These are phyloP conservation scores for Trypoxylon attenuatum DNA, from an alignment of 2,888 invertebrate genomes.

Conservation along the genomic window DNA sequence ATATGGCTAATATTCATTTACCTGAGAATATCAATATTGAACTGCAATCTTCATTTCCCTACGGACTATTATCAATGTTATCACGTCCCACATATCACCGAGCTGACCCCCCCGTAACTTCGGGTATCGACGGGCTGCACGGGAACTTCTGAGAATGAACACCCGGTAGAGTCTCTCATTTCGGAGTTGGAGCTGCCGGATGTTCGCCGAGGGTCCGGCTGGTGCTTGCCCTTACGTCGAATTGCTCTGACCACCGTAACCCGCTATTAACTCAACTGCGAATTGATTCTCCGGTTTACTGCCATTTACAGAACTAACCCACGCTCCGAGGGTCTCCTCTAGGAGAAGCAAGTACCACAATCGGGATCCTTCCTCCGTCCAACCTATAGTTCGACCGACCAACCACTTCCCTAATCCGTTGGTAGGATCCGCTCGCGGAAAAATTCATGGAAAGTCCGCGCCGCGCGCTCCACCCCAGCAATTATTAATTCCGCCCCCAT, in stretches of 20 bases:
- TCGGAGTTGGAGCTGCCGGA: slow-evolving; percentile 35
- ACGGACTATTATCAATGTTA: slow-evolving; percentile 29
- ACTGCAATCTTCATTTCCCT: slow-evolving; percentile 23
- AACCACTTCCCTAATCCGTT: background rate
- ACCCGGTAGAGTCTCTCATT: slow-evolving; percentile 43
- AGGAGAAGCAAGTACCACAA: background rate
- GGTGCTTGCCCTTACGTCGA: slow-evolving; percentile 45
- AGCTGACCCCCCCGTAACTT: slow-evolving; percentile 29
- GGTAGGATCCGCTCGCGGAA: background rate
- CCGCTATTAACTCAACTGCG: slow-evolving; percentile 60
- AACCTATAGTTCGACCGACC: background rate
- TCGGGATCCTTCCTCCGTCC: background rate
- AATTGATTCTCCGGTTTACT: slow-evolving; percentile 62
- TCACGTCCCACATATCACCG: slow-evolving; percentile 31
- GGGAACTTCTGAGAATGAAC: slow-evolving; percentile 42
- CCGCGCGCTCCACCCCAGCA: background rate
- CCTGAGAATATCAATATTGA: too few species aligned
- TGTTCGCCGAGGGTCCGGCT: slow-evolving; percentile 34
- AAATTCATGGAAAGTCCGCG: background rate
- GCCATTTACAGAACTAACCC: slow-evolving; percentile 47
- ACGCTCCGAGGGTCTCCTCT: background rate
- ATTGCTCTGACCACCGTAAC: slow-evolving; percentile 57
- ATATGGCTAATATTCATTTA: too few species aligned
- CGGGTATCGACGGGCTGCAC: slow-evolving; percentile 25
- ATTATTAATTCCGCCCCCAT: background rate